These are phyloP conservation scores for Nyleta sp. DNA, from an alignment of 2,888 invertebrate genomes.

Conservation along the genomic window DNA sequence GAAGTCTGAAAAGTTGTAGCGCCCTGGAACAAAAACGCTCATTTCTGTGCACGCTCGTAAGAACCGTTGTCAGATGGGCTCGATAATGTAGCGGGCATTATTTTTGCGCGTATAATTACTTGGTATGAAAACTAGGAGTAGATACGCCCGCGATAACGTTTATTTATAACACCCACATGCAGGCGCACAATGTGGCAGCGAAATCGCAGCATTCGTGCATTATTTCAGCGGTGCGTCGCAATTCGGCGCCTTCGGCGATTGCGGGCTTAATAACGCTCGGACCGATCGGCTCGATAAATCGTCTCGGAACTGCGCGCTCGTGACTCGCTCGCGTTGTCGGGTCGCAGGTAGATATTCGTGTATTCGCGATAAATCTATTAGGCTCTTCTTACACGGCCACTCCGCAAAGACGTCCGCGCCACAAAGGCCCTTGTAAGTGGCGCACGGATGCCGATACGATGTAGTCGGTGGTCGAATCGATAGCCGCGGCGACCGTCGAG, in stretches of 20 bases:
- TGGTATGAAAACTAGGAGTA: slow-evolving; percentile 36
- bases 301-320: slow-evolving; percentile 63
- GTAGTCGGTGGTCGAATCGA: slow-evolving; percentile 57
- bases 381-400: slow-evolving; percentile 55
- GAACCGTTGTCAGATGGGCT: slow-evolving; percentile 25
- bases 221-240: slow-evolving; percentile 43
- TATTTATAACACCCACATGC: slow-evolving; percentile 45
- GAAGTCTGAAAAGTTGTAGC: too few relatives aligned
- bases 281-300: slow-evolving; percentile 69
- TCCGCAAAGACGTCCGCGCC: slow-evolving; percentile 28
- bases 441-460: slow-evolving; percentile 60
- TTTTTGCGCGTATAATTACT: slow-evolving; percentile 36
- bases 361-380: slow-evolving; percentile 68
- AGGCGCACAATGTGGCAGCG: slow-evolving; percentile 34
- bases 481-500: slow-evolving; percentile 31
- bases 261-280: slow-evolving; percentile 68
- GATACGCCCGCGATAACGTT: slow-evolving; percentile 29
- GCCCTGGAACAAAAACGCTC: neutral
- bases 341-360: slow-evolving; percentile 60
- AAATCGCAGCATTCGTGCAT: slow-evolving; percentile 29
- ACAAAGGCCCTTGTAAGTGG: slow-evolving; percentile 59
- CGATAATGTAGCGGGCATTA: slow-evolving; percentile 4
- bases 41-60: neutral
- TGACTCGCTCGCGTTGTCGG: slow-evolving; percentile 63
- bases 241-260: slow-evolving; percentile 64